Base-by-base conservation (phyloP, 2,888 invertebrate species). In the Scaptomyza tumidula region DNA sequence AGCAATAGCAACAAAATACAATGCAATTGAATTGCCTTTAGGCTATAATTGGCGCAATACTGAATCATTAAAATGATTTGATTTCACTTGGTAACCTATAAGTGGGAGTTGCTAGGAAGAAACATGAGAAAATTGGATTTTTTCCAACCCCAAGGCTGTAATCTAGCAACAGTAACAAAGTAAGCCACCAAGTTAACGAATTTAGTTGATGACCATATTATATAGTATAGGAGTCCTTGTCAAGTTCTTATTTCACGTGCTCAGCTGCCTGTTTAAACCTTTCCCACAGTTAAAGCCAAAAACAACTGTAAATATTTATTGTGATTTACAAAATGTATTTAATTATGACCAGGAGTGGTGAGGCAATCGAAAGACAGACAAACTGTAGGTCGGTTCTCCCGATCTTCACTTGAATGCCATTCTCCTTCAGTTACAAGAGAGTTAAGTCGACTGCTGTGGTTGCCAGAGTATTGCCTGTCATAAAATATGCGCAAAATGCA, bases 401-500 rank as follows among this genome's bases (percentile, higher is more conserved):
- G 10, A 55, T 55, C 48, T 69, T 54, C 48, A 62, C 64, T 37
- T 56, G 64, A 37, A 61, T 69, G 64, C 61, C 61, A 64, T 55
- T 53, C 69, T 27, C 37, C 41, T 16, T 52, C 41, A 16, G 33
- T 54, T 56, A 56, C n/a, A 14, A 52, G 43, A 56, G 48, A 56
- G 54, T 57, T 27, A 16, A 43, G 27, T 29, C 16, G 31, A 16
- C 31, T 31, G 48, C 39, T 27, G 58, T 39, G 35, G 37, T 29
- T 9, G 65, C 39, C 55, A 61, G 60, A 66, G 58, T 75, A 61
- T 65, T 52, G 76, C 83, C 71, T 75, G 83, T 77, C 80, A 85
- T 86, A 78, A 85, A 84, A 84, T 85, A 86, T 86, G 76, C 82
- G 80, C 87, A 66, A 79, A 86, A 78, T 83, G 86, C 75, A 86